phyloP scores from a whole-genome alignment of 2,888 invertebrate species.

The Eupithecia centaureata region DNA sequence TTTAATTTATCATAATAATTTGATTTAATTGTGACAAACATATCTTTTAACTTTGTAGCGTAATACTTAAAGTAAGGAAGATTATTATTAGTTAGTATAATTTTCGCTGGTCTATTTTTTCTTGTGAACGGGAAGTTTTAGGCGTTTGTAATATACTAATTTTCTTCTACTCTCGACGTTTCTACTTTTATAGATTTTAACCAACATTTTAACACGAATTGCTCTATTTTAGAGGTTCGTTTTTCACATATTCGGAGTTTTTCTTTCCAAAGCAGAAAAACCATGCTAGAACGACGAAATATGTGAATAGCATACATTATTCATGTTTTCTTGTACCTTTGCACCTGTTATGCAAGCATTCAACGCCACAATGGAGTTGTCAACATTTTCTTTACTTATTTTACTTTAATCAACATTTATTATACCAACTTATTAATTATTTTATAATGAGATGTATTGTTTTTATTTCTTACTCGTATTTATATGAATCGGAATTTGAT shows the following conservation, averaged over 20 bases:
- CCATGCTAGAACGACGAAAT: neutral
- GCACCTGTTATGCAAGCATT: constrained; percentile 74
- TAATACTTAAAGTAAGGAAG: constrained; percentile 30
- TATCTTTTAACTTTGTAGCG: constrained; percentile 47
- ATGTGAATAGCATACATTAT: neutral
- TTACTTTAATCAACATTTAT: neutral
- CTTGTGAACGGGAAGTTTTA: constrained; percentile 16
- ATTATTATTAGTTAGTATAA: constrained; percentile 17
- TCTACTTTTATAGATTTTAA: neutral
- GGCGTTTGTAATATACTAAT: constrained; percentile 24
- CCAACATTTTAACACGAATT: neutral
- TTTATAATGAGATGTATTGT: neutral
- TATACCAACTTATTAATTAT: neutral
- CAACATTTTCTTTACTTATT: neutral
- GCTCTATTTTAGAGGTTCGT: neutral
- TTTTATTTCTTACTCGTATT: constrained; percentile 10
- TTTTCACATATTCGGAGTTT: neutral
- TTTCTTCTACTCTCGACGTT: constrained; percentile 14
- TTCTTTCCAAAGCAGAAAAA: neutral
- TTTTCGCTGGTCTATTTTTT: constrained; percentile 9
- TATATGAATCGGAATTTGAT: constrained; percentile 24
- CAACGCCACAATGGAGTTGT: constrained; percentile 6
- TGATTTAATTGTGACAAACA: constrained; percentile 51
- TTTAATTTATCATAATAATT: constrained; percentile 54
- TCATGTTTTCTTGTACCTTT: constrained; percentile 33